These are phyloP conservation scores for Papilio elwesi DNA, from an alignment of 2,888 invertebrate genomes.

Conservation along the genomic window DNA sequence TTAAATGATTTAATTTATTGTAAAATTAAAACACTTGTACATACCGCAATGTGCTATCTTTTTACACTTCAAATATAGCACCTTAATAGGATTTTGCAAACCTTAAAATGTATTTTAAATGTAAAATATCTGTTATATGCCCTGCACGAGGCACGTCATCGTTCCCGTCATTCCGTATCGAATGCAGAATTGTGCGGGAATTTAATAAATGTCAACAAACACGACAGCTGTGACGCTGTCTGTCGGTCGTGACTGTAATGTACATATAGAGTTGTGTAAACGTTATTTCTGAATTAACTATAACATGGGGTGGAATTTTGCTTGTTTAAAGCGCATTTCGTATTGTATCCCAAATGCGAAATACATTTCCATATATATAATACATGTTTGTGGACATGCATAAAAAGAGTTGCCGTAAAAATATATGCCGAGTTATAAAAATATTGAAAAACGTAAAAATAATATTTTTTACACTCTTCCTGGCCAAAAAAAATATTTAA, in stretches of 20 bases:
- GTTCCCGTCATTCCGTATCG: conserved; percentile 60
- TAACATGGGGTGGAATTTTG: conserved; percentile 1
- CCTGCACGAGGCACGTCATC: conserved; percentile 48
- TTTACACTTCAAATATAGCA: not conserved
- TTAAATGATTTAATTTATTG: too few species aligned
- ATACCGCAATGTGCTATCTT: too few species aligned
- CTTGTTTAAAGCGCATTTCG: conserved; percentile 4
- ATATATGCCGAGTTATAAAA: too few species aligned
- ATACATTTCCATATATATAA: not conserved
- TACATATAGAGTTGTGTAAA: conserved; percentile 44
- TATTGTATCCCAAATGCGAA: not conserved
- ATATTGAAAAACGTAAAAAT: too few species aligned
- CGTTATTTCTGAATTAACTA: conserved; percentile 28
- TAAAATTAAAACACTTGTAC: too few species aligned
- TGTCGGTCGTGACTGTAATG: conserved; percentile 54
- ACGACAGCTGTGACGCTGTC: conserved; percentile 49
- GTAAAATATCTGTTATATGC: conserved; percentile 41
- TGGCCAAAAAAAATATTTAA: too few species aligned
- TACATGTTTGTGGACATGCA: too few species aligned
- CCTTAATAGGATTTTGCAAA: conserved; percentile 40
- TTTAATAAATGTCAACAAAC: conserved; percentile 57
- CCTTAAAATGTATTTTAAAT: conserved; percentile 39
- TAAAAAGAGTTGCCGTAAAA: too few species aligned
- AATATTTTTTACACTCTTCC: too few species aligned
- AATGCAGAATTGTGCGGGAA: conserved; percentile 63